Evolutionary conservation across 2,113 vertebrate genomes (phyloP), one percentile per base, ranked within the genome.

Genomic region (Corapipo altera): DNA sequence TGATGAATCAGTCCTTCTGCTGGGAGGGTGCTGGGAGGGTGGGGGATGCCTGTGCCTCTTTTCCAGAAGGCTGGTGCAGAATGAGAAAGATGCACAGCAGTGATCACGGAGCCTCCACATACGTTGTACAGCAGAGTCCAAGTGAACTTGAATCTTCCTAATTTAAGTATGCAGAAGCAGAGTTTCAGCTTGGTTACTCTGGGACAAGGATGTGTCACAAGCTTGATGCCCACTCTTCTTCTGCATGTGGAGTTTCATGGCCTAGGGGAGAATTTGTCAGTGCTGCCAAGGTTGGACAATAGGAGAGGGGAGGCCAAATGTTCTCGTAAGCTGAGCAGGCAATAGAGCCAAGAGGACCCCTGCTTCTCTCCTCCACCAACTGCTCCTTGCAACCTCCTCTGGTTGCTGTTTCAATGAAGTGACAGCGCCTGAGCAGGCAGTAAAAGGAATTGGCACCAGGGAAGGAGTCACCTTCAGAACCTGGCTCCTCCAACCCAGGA

Each of bases 1-100:
- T 33, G 64, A 66, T 83, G 94, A 95, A 80, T 95, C 95, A 92
- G 92, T 39, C 85, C 75, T 65, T 75, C 85, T 90, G 91, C 85
- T 22, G 9, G 39, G 39, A 41, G 39, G 39, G 37, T 8, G 37
- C 82, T 43, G 67, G 32, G 65, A 74, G 58, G 23, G 28, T 32
- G 91, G 88, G 73, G 79, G 23, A 88, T 4, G 75, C 48, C 55
- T 59, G 54, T 1, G 8, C 24, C 84, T 92, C 91, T 66, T 84
- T 85, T 92, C 77, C 87, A 26, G 37, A 77, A 81, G 55, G 52
- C 35, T 91, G 52, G 4, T 48, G 41, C 58, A 15, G 55, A 58
- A 66, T n/a, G 48, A 76, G 28, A 64, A 64, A 32, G 33, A 49
- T 12, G 28, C 23, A 12, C 1, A 1, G 6, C 44, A 58, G 49